Evolutionary conservation across 1,140 invertebrate genomes (phyloP).

Genomic region (Drosophila orena): DNA sequence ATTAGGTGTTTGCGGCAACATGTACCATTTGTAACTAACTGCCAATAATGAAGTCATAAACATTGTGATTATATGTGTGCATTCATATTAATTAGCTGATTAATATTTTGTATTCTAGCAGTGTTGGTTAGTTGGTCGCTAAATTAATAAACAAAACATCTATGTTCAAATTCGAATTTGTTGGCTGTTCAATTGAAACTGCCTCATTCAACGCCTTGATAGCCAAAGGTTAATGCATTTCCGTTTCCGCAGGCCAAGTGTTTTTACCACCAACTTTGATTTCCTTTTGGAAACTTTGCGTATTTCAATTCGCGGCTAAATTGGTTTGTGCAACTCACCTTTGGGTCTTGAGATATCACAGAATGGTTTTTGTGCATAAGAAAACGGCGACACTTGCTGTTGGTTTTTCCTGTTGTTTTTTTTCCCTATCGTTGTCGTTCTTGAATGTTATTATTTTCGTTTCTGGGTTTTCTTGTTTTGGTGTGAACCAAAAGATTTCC

Average conservation of each 20-base stretch:
- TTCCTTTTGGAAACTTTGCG: constrained; percentile 18
- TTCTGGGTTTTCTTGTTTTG: constrained; percentile 10
- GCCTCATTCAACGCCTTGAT: not conserved
- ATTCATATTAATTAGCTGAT: not conserved
- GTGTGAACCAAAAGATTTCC: constrained; percentile 42
- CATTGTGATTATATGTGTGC: not conserved
- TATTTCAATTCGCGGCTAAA: not conserved
- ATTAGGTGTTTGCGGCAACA: constrained; percentile 1
- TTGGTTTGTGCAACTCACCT: constrained; percentile 65
- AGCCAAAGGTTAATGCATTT: constrained; percentile 50
- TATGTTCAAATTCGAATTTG: not conserved
- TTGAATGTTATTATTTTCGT: constrained; percentile 19
- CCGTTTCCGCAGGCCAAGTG: constrained; percentile 51
- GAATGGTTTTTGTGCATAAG: constrained; percentile 70
- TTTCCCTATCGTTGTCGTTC: constrained; percentile 33
- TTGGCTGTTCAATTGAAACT: too few relatives aligned
- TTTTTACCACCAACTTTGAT: constrained; percentile 14
- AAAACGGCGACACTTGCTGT: constrained; percentile 60
- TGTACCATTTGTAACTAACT: not conserved
- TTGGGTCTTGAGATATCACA: constrained; percentile 84
- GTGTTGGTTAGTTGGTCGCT: not conserved
- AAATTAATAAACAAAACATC: not conserved
- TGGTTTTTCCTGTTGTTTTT: constrained; percentile 9
- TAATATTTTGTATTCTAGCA: not conserved
- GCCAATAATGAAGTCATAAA: constrained; percentile 1